Percentiles rank a stretch among this genome's conserved stretches.
Evolutionary conservation across 2,113 vertebrate species (phyloP).

Genomic region (Sigmodon hispidus): DNA sequence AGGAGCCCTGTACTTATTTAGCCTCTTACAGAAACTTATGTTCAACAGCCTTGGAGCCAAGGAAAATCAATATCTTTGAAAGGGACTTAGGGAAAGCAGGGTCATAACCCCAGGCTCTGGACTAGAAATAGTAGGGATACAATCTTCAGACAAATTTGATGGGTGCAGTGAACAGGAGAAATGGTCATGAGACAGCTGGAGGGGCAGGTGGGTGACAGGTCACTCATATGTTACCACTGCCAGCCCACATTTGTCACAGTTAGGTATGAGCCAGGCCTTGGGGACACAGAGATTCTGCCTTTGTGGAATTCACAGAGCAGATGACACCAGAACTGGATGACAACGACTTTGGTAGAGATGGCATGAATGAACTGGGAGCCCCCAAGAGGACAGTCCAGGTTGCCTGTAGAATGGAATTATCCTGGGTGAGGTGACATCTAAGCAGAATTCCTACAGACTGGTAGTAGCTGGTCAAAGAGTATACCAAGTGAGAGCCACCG

Average conservation of each 20-base stretch:
- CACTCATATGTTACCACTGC: slow-evolving; percentile 39
- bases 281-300: slow-evolving; percentile 40
- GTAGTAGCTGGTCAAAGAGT: background rate
- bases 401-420: background rate
- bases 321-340: background rate
- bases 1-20: slow-evolving; percentile 44
- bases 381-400: background rate
- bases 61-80: slow-evolving; percentile 58
- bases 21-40: background rate
- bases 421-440: background rate
- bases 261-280: background rate
- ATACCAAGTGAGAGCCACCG: background rate
- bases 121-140: slow-evolving; percentile 58
- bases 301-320: slow-evolving; percentile 63
- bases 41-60: background rate
- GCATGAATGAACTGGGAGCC: background rate
- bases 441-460: background rate
- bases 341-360: background rate
- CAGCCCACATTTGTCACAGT: slow-evolving; percentile 51
- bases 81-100: background rate
- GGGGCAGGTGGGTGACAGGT: slow-evolving; percentile 41
- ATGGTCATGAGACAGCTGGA: slow-evolving; percentile 63
- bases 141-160: slow-evolving; percentile 44
- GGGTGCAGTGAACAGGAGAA: background rate
- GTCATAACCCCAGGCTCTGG: background rate